Percentiles rank a stretch among this genome's conserved stretches.
These are phyloP conservation scores for Stegastes partitus DNA, from an alignment of 2,113 vertebrate genomes.

Conservation along the genomic window DNA sequence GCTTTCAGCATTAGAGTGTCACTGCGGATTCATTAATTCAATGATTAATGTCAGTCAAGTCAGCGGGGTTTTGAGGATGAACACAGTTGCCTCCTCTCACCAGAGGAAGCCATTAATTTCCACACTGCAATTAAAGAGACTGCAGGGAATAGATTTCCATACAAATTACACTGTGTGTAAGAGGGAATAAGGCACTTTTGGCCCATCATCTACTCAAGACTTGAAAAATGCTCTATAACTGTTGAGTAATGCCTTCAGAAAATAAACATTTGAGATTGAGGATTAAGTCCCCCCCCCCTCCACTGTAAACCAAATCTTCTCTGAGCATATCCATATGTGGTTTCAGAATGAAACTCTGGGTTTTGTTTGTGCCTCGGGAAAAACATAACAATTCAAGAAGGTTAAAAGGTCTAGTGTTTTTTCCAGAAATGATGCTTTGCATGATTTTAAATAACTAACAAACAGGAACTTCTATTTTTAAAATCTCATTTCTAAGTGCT, in stretches of 20 bases:
- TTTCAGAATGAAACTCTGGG: slow-evolving; percentile 24
- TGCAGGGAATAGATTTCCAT: slow-evolving; percentile 54
- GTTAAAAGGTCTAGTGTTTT: slow-evolving; percentile 51
- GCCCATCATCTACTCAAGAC: slow-evolving; percentile 27
- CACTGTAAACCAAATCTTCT: slow-evolving; percentile 34
- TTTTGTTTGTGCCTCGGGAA: slow-evolving; percentile 52
- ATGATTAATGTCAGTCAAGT: slow-evolving; percentile 49
- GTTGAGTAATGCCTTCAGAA: slow-evolving; percentile 60
- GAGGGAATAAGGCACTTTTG: slow-evolving; percentile 44
- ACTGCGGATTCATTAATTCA: slow-evolving; percentile 46
- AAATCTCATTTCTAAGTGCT: not conserved
- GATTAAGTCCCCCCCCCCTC: slow-evolving; percentile 22
- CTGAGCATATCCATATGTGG: slow-evolving; percentile 53
- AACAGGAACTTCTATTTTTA: slow-evolving; percentile 17
- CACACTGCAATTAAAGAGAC: slow-evolving; percentile 58
- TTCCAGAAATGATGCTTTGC: slow-evolving; percentile 50
- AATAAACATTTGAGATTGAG: slow-evolving; percentile 64
- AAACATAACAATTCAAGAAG: slow-evolving; percentile 61
- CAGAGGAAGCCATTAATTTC: slow-evolving; percentile 72
- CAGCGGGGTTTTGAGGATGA: slow-evolving; percentile 47
- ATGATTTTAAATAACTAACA: slow-evolving; percentile 37
- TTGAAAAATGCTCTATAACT: slow-evolving; percentile 51
- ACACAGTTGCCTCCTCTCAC: slow-evolving; percentile 46
- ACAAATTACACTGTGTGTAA: slow-evolving; percentile 50
- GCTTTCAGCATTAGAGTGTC: slow-evolving; percentile 17